Evolutionary conservation across 2,113 vertebrate genomes (phyloP), one percentile per base, ranked within the genome.

Genomic region (Neodontobutis hainanensis): DNA sequence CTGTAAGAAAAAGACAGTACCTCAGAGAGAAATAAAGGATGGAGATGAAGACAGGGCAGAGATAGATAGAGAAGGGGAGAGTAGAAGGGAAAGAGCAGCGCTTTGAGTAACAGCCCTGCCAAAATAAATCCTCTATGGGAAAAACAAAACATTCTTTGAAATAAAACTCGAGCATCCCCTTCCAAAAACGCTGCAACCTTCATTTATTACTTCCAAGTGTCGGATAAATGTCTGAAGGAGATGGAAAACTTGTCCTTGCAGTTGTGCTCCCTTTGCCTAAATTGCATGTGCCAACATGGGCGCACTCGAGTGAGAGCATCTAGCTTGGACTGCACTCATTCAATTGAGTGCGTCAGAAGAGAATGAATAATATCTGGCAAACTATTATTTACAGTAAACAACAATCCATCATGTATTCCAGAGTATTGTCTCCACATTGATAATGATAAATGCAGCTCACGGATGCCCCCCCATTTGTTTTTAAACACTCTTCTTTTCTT

Each of bases 131-230:
- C 86, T 86, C 85, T 53, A 68, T 51, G 79, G 90, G 78, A 83
- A 85, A 89, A 87, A 87, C 78, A 89, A 85, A 88, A 85, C 82
- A 90, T 88, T 81, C 85, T 76, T 85, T 84, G 83, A 89, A 89
- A 89, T 89, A 88, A 87, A 83, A 85, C 82, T 87, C 86, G 42
- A 63, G 84, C 75, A 83, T 83, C 78, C 55, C 68, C 73, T 81
- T 85, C 82, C 64, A 80, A 85, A 87, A 88, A 76, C 75, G 77
- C 82, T 71, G 78, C 73, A 84, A 78, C 90, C 89, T 89, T 87
- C 87, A 88, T 89, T 80, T 89, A 70, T 86, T 83, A 82, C 81
- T 80, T 83, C 85, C 80, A 66, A 84, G 73, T 84, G 85, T 88
- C 83, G 81, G 81, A 82, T 85, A 81, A 89, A 85, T 87, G 82